Percentiles rank a stretch among this genome's conserved stretches.
phyloP scores from a whole-genome alignment of 2,888 invertebrate genomes.

The Coenonympha glycerion region DNA sequence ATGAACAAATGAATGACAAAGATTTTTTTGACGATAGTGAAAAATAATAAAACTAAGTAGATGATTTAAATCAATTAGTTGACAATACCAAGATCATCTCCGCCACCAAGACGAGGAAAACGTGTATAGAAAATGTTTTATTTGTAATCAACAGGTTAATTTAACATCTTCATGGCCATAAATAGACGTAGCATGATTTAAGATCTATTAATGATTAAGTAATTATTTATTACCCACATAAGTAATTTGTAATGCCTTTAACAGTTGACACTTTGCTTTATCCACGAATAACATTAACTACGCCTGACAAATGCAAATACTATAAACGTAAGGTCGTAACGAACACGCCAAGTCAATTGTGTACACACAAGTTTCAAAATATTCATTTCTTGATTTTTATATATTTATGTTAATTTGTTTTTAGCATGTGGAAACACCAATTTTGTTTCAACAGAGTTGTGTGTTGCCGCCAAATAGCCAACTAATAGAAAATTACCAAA shows the following conservation, averaged over 20 bases:
- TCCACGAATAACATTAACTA: neutral
- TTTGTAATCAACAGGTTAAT: no score
- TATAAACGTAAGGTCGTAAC: constrained; percentile 11
- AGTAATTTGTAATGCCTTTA: neutral
- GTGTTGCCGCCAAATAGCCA: no score
- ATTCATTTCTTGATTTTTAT: neutral
- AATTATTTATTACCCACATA: neutral
- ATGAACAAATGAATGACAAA: no score
- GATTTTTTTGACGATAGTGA: no score
- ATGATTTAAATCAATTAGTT: no score
- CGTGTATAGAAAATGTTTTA: no score
- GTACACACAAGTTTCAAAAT: constrained; percentile 5
- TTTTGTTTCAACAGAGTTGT: neutral
- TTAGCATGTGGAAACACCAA: neutral
- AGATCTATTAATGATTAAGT: neutral
- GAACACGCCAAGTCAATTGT: constrained; percentile 5
- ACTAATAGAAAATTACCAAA: no score
- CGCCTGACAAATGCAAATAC: constrained; percentile 16
- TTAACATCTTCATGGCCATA: neutral
- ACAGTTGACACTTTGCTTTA: neutral
- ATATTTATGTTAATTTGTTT: neutral
- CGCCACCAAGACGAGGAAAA: no score
- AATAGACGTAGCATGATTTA: neutral
- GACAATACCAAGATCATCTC: no score
- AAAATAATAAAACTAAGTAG: no score